Base-by-base conservation (phyloP, 2,797 vertebrate species). In the Tenualosa ilisha region DNA sequence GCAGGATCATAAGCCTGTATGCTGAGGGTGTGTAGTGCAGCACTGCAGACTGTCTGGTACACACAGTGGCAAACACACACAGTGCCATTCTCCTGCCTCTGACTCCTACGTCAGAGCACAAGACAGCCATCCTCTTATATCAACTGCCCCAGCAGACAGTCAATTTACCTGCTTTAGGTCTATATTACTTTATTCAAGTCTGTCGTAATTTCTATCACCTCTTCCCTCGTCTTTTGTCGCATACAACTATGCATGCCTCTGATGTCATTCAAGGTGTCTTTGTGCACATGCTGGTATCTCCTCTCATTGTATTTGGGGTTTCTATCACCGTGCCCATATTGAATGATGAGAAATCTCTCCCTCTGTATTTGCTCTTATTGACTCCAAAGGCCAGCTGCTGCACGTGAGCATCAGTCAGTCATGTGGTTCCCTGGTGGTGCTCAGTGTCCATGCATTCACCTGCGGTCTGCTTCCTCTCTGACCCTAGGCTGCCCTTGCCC, bases 401-500 rank as follows among this genome's bases (percentile, higher is more conserved):
- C n/a, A 9, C 59, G 24, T 15, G 43, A 31, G 46, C 37, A 22
- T 22, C n/a, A 3, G 26, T 49, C 37, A 50, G 59, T 61, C 49
- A 46, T 82, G 50, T 79, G 75, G 51, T 56, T 50, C 43, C 26
- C 26, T 40, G 40, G 37, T 63, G 61, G 11, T 59, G 59, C 49
- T 83, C 63, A 49, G 59, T 56, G 82, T 88, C 91, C 84, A 86
- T 89, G 91, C 91, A 88, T 86, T 96, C 94, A 99, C 98, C 97
- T 96, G 97, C 93, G 65, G 84, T 91, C 93, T 87, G 96, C 94
- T 89, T 94, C 92, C 94, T 96, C 61, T 96, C 97, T 81, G 96
- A 96, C 87, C 95, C 95, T 87, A 97, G 96, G 94, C 95, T 97
- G 94, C 97, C 91, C 91, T 96, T 96, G 90, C 96, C 96, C 63